A percentile compares a stretch with the other conserved stretches of the same genome.
Conservation (phyloP, 1,140 invertebrate genomes). For the Batillaria attramentaria region DNA sequence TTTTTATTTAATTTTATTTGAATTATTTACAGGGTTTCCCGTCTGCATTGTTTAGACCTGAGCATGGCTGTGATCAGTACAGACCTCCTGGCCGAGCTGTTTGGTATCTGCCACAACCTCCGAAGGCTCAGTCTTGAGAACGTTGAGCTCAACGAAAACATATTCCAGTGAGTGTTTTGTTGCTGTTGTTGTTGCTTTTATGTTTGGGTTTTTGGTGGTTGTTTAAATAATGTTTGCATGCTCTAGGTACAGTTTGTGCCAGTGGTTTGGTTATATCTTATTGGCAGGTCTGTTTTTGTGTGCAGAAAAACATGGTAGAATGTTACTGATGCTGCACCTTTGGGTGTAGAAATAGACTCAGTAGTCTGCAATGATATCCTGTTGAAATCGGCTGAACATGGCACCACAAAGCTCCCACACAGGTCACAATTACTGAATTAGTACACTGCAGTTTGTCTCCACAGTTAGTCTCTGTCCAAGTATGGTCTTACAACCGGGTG, state of each 20-base stretch:
- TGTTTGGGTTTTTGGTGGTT: background rate
- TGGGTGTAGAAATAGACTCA: background rate
- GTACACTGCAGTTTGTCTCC: background rate
- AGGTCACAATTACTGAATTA: background rate
- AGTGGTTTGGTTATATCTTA: no score
- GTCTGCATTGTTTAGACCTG: constrained; percentile 87
- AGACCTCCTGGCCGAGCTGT: constrained; percentile 76
- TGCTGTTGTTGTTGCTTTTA: background rate
- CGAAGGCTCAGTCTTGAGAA: constrained; percentile 89
- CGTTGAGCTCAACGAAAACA: constrained; percentile 77
- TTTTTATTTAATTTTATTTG: constrained; percentile 7
- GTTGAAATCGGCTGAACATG: background rate
- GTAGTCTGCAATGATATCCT: background rate
- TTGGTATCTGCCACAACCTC: constrained; percentile 80
- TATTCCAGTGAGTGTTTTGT: constrained; percentile 73
- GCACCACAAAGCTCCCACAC: background rate
- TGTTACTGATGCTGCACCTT: background rate
- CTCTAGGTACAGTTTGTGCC: no score
- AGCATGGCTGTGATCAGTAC: constrained; percentile 82
- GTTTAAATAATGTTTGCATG: no score
- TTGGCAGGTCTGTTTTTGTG: background rate
- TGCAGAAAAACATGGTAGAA: background rate
- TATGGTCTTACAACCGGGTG: background rate
- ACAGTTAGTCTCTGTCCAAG: background rate
- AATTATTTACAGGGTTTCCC: constrained; percentile 59